Evolutionary conservation across 2,888 invertebrate genomes (phyloP).

Genomic region (Seladonia tumulorum): DNA sequence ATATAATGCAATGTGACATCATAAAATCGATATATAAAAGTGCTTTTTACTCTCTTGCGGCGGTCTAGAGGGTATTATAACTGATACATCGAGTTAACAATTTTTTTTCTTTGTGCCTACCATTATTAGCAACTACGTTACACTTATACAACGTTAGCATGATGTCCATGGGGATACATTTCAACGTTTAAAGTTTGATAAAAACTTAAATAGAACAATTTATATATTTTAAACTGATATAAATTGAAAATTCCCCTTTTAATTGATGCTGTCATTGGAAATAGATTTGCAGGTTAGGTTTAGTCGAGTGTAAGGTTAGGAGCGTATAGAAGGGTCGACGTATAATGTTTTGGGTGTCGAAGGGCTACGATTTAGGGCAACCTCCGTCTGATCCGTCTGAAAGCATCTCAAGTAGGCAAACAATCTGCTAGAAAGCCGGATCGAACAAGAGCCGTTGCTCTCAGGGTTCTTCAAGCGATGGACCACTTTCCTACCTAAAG

Average conservation of each 20-base stretch:
- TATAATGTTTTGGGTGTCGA: not conserved
- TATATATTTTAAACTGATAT: not conserved
- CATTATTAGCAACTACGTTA: not conserved
- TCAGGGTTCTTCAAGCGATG: not conserved
- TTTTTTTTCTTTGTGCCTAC: not conserved
- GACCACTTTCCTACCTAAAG: not conserved
- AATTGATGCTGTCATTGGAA: not conserved
- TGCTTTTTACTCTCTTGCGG: conserved; percentile 8
- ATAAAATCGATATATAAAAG: conserved; percentile 28
- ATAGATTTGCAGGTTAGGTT: not conserved
- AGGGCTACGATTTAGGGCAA: not conserved
- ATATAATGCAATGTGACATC: conserved; percentile 21
- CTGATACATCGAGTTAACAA: not conserved
- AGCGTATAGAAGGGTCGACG: not conserved
- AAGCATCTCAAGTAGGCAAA: conserved; percentile 8
- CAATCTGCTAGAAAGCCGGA: conserved; percentile 10
- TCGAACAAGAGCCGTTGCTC: not conserved
- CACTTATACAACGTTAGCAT: not conserved
- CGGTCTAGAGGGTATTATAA: conserved; percentile 25
- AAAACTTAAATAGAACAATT: not conserved
- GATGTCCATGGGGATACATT: not conserved
- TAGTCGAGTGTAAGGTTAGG: not conserved
- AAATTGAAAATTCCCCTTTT: not conserved
- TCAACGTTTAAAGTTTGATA: not conserved
- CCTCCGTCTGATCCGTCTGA: not conserved